These are phyloP conservation scores for Diarsia rubi DNA, from an alignment of 2,888 invertebrate genomes.

Conservation along the genomic window DNA sequence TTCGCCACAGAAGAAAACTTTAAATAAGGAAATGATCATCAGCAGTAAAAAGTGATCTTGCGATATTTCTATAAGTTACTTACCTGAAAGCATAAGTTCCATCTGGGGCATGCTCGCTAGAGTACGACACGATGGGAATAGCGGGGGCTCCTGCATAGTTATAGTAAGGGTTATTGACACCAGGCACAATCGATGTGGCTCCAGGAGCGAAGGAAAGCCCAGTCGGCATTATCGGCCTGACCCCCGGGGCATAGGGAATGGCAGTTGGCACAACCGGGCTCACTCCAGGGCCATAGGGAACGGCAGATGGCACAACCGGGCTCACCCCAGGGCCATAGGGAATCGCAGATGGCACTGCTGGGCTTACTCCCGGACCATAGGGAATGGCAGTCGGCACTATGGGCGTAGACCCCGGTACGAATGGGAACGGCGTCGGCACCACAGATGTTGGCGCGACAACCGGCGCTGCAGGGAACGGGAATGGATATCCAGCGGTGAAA, in stretches of 20 bases:
- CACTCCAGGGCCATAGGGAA: slow-evolving; percentile 13
- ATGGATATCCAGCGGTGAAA: slow-evolving; percentile 56
- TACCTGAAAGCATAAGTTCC: slow-evolving; percentile 91
- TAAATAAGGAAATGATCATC: background rate
- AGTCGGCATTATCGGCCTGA: slow-evolving; percentile 12
- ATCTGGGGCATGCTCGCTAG: slow-evolving; percentile 90
- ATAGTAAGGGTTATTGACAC: slow-evolving; percentile 79
- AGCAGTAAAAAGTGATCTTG: background rate
- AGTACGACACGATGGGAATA: slow-evolving; percentile 89
- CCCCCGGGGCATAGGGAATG: slow-evolving; percentile 65
- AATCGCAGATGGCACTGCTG: slow-evolving; percentile 55
- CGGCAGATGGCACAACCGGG: background rate
- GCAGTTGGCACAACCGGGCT: slow-evolving; percentile 48
- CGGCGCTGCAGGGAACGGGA: slow-evolving; percentile 60
- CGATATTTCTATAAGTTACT: background rate
- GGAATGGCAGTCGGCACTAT: slow-evolving; percentile 58
- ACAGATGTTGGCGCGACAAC: slow-evolving; percentile 48
- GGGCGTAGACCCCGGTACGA: slow-evolving; percentile 27
- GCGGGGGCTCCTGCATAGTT: slow-evolving; percentile 73
- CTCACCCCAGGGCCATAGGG: slow-evolving; percentile 62
- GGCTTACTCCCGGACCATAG: slow-evolving; percentile 58
- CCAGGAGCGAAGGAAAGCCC: slow-evolving; percentile 21
- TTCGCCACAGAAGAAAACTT: background rate
- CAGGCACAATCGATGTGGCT: slow-evolving; percentile 55
- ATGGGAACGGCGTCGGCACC: slow-evolving; percentile 58